phyloP scores from a whole-genome alignment of 2,113 vertebrate species.

The Scortum barcoo region DNA sequence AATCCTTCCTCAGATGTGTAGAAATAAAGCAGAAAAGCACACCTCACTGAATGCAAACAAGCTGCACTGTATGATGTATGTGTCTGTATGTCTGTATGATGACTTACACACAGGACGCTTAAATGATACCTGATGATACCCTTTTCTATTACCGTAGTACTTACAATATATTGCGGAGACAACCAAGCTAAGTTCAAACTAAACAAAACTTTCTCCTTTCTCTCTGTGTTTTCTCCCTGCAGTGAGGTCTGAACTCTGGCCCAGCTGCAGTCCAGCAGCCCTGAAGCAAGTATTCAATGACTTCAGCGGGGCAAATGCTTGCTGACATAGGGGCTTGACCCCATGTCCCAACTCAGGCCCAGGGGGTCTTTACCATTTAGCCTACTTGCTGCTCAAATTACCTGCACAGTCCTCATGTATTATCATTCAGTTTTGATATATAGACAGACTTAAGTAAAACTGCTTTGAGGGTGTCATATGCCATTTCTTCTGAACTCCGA shows the following conservation, averaged over 20 bases:
- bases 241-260: neutral
- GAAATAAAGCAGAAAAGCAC: neutral
- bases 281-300: constrained; percentile 32
- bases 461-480: neutral
- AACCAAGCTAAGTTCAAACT: neutral
- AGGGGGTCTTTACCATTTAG: constrained; percentile 40
- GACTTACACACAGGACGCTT: neutral
- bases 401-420: constrained; percentile 2
- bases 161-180: neutral
- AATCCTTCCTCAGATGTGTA: neutral
- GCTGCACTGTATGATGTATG: neutral
- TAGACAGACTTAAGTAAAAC: neutral
- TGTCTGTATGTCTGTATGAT: neutral
- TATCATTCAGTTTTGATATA: constrained; percentile 26
- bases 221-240: neutral
- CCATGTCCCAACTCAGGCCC: constrained; percentile 34
- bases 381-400: constrained; percentile 25
- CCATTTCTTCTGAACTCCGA: neutral
- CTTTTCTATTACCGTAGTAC: neutral
- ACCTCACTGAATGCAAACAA: neutral
- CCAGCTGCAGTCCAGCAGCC: constrained; percentile 21
- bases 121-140: neutral
- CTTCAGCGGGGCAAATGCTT: constrained; percentile 34
- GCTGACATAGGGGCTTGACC: constrained; percentile 58
- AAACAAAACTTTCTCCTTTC: neutral